phyloP scores from a whole-genome alignment of 2,113 vertebrate species.

The Atlantisia rogersi region DNA sequence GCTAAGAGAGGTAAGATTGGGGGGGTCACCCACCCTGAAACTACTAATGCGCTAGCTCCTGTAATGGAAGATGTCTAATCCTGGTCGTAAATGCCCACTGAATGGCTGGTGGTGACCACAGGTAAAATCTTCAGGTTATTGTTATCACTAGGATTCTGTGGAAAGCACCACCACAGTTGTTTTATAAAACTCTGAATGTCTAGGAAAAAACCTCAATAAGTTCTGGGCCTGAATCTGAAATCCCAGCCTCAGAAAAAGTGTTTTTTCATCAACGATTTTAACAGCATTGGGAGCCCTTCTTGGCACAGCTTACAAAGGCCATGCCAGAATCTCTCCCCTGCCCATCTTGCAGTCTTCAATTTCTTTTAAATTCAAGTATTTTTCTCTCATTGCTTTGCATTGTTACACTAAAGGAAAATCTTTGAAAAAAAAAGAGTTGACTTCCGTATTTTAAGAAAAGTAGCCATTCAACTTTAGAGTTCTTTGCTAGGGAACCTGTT shows the following conservation, averaged over 20 bases:
- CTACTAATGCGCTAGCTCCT: fast-evolving
- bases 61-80: fast-evolving
- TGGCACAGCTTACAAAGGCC: not conserved
- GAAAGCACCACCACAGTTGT: not conserved
- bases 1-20: fast-evolving
- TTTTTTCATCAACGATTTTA: not conserved
- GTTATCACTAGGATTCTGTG: not conserved
- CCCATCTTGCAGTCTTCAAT: not conserved
- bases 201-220: not conserved
- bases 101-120: fast-evolving
- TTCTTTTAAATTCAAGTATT: not conserved
- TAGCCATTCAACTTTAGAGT: not conserved
- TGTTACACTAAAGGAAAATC: not conserved
- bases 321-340: not conserved
- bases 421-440: not conserved
- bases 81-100: not conserved
- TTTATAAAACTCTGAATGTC: not conserved
- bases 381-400: not conserved
- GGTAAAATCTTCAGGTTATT: not conserved
- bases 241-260: not conserved
- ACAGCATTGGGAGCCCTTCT: not conserved
- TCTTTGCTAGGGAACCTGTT: not conserved
- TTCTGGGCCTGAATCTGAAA: not conserved
- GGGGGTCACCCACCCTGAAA: not conserved
- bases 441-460: not conserved